These are phyloP conservation scores for Hippocampus zosterae DNA, from an alignment of 2,113 vertebrate genomes.

Conservation along the genomic window DNA sequence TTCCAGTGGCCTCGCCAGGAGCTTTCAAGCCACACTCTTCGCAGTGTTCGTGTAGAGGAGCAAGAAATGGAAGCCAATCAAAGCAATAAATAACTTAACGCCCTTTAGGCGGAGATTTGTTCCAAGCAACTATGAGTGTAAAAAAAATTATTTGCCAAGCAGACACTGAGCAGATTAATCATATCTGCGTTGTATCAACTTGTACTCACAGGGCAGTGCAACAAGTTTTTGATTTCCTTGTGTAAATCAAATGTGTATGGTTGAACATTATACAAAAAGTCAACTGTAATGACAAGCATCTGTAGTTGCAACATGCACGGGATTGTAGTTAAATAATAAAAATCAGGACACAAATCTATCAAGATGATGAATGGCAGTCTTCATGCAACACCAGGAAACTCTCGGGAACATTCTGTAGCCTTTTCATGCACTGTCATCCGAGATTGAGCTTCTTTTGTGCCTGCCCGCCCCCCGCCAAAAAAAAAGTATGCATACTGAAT, in stretches of 20 bases:
- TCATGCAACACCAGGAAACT: conserved; percentile 26
- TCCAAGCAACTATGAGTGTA: conserved; percentile 1
- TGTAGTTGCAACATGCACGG: conserved; percentile 29
- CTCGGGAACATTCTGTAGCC: conserved; percentile 26
- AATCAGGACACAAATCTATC: conserved; percentile 40
- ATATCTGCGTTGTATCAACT: conserved; percentile 5
- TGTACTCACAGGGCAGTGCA: conserved; percentile 2
- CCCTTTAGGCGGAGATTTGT: conserved; percentile 2
- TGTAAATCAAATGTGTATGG: conserved; percentile 14
- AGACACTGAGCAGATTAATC: conserved; percentile 9
- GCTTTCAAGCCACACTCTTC: conserved; percentile 12
- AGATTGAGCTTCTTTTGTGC: conserved; percentile 32
- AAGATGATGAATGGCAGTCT: conserved; percentile 45
- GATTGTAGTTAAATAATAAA: conserved; percentile 41
- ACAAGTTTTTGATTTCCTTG: background rate
- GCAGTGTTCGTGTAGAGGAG: conserved; percentile 1
- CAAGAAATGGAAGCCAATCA: conserved; percentile 18
- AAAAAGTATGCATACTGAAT: conserved; percentile 21
- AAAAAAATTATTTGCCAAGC: conserved; percentile 4
- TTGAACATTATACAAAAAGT: conserved; percentile 9
- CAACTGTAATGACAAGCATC: conserved; percentile 24
- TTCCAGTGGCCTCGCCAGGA: background rate
- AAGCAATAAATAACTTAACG: conserved; percentile 5
- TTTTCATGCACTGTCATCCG: conserved; percentile 37
- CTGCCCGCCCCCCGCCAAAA: conserved; percentile 1